phyloP scores from a whole-genome alignment of 2,113 vertebrate genomes.

The Podarcis cretensis region DNA sequence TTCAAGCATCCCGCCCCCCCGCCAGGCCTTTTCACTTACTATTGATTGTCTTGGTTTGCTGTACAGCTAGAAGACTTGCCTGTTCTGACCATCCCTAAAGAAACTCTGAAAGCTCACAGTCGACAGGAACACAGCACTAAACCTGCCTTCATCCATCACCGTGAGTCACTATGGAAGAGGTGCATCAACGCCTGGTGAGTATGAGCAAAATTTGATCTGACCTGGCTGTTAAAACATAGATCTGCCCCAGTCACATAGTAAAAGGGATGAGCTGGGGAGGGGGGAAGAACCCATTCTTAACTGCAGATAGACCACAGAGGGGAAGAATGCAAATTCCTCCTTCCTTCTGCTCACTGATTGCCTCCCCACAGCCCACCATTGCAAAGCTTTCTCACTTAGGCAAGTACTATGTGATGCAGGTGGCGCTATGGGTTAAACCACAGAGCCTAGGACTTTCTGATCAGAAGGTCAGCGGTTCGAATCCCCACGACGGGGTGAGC shows the following conservation, averaged over 20 bases:
- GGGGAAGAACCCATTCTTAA: background rate
- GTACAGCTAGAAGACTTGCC: slow-evolving; percentile 83
- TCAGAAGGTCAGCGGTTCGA: too few relatives aligned
- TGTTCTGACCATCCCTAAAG: slow-evolving; percentile 82
- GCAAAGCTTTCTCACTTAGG: background rate
- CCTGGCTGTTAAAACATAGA: background rate
- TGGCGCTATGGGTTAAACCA: too few relatives aligned
- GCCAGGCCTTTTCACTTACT: background rate
- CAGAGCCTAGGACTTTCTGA: too few relatives aligned
- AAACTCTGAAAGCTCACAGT: slow-evolving; percentile 85
- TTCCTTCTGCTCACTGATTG: background rate
- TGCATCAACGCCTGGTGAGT: slow-evolving; percentile 88
- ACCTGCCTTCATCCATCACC: slow-evolving; percentile 89
- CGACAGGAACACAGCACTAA: slow-evolving; percentile 87
- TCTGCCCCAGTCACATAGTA: background rate
- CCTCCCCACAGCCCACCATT: background rate
- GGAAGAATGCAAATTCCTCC: background rate
- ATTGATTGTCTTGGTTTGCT: background rate
- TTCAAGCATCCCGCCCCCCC: background rate
- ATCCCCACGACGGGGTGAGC: too few relatives aligned
- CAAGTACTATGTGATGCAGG: too few relatives aligned
- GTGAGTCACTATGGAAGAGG: slow-evolving; percentile 90
- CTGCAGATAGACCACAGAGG: too few relatives aligned
- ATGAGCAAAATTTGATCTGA: background rate
- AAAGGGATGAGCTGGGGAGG: too few relatives aligned